Evolutionary conservation across 2,888 invertebrate species (phyloP).

Genomic region (Tenthredo notha): DNA sequence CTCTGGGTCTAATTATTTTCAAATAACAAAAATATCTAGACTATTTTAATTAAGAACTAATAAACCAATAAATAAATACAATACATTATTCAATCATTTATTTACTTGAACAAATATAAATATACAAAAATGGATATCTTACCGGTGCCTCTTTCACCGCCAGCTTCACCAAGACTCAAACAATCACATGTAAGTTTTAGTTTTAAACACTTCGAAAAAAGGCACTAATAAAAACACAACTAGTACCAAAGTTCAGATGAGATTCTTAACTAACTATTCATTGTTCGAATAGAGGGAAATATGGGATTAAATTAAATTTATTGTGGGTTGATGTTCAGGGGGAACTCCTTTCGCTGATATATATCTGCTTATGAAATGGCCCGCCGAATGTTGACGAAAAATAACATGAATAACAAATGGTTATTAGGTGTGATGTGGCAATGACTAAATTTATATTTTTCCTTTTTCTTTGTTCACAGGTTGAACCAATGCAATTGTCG

Average conservation of each 20-base stretch:
- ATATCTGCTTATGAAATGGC: constrained; percentile 59
- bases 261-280: not conserved
- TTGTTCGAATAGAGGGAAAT: constrained; percentile 53
- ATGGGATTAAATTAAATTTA: not conserved
- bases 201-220: not conserved
- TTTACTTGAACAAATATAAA: not conserved
- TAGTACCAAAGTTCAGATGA: not conserved
- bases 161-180: constrained; percentile 75
- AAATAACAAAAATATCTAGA: constrained; percentile 22
- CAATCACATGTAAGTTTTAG: constrained; percentile 68
- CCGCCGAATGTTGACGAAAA: constrained; percentile 59
- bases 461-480: constrained; percentile 62
- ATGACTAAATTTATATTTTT: not conserved
- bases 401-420: constrained; percentile 65
- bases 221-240: not conserved
- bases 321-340: not conserved
- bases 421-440: not conserved
- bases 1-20: not conserved
- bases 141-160: constrained; percentile 72
- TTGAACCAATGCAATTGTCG: constrained; percentile 72
- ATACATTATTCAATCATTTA: constrained; percentile 15
- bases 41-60: not conserved
- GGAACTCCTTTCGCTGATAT: not conserved
- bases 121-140: constrained; percentile 65
- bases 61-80: not conserved